Conservation (phyloP, 2,797 vertebrate genomes). For the Myotis pilosus region DNA sequence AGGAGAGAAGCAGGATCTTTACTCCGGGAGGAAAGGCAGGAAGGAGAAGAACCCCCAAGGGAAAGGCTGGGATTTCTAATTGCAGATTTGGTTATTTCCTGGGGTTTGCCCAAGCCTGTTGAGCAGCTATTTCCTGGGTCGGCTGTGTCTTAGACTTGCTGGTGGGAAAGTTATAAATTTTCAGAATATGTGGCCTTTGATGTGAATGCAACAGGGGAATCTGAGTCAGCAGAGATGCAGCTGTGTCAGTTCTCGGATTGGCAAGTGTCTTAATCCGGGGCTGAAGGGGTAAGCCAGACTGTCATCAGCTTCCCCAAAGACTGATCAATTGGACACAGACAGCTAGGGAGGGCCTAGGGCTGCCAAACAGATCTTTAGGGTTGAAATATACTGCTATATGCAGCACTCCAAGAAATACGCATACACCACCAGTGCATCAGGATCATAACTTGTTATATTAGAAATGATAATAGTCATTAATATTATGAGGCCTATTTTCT, state of each 20-base stretch:
- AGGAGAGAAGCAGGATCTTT: not conserved
- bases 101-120: not conserved
- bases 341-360: not conserved
- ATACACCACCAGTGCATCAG: not conserved
- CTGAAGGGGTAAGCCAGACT: not conserved
- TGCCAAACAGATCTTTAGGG: constrained; percentile 42
- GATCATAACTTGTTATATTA: not conserved
- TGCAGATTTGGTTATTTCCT: not conserved
- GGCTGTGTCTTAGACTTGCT: not conserved
- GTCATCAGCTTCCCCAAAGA: not conserved
- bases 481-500: not conserved
- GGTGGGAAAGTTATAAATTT: not conserved
- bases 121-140: not conserved
- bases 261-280: constrained; percentile 49
- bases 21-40: not conserved
- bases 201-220: not conserved
- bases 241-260: not conserved
- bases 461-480: not conserved
- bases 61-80: not conserved
- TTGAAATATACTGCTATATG: constrained; percentile 8
- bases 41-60: not conserved
- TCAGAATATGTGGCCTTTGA: not conserved
- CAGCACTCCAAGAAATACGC: not conserved
- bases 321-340: constrained; percentile 55
- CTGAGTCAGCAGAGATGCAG: not conserved